phyloP scores from a whole-genome alignment of 1,140 invertebrate species.

The Dryas iulia region DNA sequence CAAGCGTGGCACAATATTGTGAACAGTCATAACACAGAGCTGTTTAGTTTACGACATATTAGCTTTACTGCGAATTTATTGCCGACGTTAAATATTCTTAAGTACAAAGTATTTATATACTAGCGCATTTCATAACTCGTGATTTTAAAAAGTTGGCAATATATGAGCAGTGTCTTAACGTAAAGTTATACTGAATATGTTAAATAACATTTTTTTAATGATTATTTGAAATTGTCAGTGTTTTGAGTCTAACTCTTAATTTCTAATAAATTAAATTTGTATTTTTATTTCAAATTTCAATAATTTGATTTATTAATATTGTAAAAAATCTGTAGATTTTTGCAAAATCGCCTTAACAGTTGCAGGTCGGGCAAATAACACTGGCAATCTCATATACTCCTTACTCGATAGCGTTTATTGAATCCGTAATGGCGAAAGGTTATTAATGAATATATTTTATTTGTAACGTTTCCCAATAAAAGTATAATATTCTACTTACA shows the following conservation, averaged over 20 bases:
- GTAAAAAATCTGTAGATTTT: not conserved
- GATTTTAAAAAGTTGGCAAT: conserved; percentile 22
- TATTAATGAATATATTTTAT: not conserved
- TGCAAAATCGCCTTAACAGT: not conserved
- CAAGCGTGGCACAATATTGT: conserved; percentile 25
- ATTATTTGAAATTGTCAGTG: not conserved
- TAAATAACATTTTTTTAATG: not conserved
- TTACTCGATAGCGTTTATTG: not conserved
- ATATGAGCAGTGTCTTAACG: conserved; percentile 13
- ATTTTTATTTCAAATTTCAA: not conserved
- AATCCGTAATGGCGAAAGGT: conserved; percentile 1
- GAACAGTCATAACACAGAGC: conserved; percentile 29
- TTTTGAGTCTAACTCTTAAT: not conserved
- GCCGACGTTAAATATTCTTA: conserved; percentile 31
- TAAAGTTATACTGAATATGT: not conserved
- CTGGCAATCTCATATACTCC: not conserved
- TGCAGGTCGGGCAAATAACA: not conserved
- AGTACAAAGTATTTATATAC: conserved; percentile 44
- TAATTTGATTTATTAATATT: not conserved
- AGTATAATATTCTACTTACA: conserved; percentile 16
- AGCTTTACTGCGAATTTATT: conserved; percentile 34
- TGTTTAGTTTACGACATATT: conserved; percentile 29
- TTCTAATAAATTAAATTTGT: not conserved
- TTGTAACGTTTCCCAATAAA: not conserved
- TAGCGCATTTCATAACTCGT: conserved; percentile 14